These are phyloP conservation scores for Acrobasis repandana DNA, from an alignment of 2,888 invertebrate genomes.

Conservation along the genomic window DNA sequence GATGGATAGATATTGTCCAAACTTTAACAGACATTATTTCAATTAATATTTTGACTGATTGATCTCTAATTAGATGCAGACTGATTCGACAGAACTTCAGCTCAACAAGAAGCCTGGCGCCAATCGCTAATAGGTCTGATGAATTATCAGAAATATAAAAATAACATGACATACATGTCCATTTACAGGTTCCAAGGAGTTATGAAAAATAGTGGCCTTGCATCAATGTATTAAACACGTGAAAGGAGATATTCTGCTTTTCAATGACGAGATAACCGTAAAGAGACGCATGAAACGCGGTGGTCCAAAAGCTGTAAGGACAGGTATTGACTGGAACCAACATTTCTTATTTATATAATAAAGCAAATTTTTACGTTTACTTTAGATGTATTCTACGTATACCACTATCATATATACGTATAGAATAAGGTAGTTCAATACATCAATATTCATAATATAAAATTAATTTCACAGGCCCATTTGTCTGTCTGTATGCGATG, in stretches of 20 bases:
- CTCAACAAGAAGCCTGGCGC: not conserved
- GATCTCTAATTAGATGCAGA: too few relatives aligned
- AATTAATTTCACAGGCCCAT: too few relatives aligned
- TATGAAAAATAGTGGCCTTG: slow-evolving; percentile 11
- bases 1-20: too few relatives aligned
- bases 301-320: slow-evolving; percentile 1
- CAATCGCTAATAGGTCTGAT: not conserved
- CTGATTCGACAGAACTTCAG: not conserved
- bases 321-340: slow-evolving; percentile 8
- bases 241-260: slow-evolving; percentile 22
- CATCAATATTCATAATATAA: too few relatives aligned
- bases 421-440: too few relatives aligned
- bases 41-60: too few relatives aligned
- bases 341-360: not conserved
- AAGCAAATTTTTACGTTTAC: too few relatives aligned
- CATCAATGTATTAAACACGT: slow-evolving; percentile 10
- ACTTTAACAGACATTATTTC: too few relatives aligned
- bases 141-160: not conserved
- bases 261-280: slow-evolving; percentile 14
- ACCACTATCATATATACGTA: too few relatives aligned
- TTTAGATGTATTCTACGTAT: too few relatives aligned
- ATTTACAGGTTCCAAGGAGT: not conserved
- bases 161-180: slow-evolving; percentile 1
- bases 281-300: not conserved
- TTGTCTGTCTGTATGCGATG: too few relatives aligned